Evolutionary conservation across 1,140 invertebrate genomes (phyloP), one percentile per base, ranked within the genome.

Genomic region (Thalassaphorura encarpata): DNA sequence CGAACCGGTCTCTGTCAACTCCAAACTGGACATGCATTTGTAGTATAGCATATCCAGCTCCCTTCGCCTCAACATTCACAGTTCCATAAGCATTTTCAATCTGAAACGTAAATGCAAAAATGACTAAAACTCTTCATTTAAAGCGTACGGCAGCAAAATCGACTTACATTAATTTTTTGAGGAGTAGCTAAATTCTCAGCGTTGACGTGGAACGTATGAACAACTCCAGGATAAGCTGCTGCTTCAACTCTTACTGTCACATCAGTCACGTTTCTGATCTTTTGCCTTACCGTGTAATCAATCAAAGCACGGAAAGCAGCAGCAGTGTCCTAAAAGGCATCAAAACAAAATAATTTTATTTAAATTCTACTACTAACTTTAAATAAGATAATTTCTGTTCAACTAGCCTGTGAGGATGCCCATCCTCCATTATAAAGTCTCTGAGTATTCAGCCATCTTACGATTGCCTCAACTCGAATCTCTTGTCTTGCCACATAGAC

Each of bases 11-110:
- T 61, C 84, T 83, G 70, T 96, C 91, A 26, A 97, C 89, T 74
- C 95, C 93, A 70, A 95, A 94, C 67, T 91, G 86, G n/a, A 93
- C 88, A 43, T 85, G 84, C 80, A 96, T 83, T 75, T 97, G 89
- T 39, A 93, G 74, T 62, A 94, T 84, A 2, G 91, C 91, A 69
- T 87, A 87, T 21, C 93, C 93, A 18, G 87, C 84, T 55, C 93
- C 93, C 69, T 84, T 84, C 0, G 87, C 90, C 67, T 87, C 81
- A 1, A 95, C 83, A 70, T 88, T 87, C 1, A 95, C 85, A 13
- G 86, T 90, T 61, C 92, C 92, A 84, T 86, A 96, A 47, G 90
- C 89, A 70, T 88, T 81, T 1, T 88, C 87, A 69, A 93, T 89
- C 83, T 87, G 57, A 36, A n/a, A n/a, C n/a, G n/a, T n/a, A n/a